Evolutionary conservation across 2,113 vertebrate genomes (phyloP).

Genomic region (Indicator indicator): DNA sequence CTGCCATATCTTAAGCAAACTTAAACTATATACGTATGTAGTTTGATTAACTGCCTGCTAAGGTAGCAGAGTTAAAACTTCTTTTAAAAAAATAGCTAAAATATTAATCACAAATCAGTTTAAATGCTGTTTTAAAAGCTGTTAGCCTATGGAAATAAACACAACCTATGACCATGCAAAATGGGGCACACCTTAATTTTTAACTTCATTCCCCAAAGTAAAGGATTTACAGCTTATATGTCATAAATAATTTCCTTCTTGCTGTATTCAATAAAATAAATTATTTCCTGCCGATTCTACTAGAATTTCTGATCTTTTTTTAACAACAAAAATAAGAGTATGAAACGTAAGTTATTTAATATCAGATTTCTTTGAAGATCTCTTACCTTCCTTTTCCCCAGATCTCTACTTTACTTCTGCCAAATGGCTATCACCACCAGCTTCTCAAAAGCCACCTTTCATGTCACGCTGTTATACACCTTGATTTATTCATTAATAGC

Average conservation of each 20-base stretch:
- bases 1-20: not conserved
- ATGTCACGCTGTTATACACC: not conserved
- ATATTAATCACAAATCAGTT: not conserved
- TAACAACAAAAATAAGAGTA: not conserved
- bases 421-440: not conserved
- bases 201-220: not conserved
- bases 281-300: not conserved
- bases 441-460: not conserved
- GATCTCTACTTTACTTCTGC: not conserved
- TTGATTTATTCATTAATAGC: not conserved
- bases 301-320: not conserved
- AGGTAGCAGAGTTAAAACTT: not conserved
- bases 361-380: not conserved
- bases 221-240: not conserved
- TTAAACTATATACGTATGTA: not conserved
- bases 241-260: accelerated
- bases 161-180: not conserved
- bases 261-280: not conserved
- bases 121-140: not conserved
- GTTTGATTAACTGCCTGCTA: not conserved
- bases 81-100: not conserved
- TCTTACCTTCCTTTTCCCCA: not conserved
- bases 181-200: not conserved
- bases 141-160: not conserved
- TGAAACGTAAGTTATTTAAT: not conserved